Evolutionary conservation across 2,888 invertebrate species (phyloP).

Genomic region (Megaustenia siamemsis): DNA sequence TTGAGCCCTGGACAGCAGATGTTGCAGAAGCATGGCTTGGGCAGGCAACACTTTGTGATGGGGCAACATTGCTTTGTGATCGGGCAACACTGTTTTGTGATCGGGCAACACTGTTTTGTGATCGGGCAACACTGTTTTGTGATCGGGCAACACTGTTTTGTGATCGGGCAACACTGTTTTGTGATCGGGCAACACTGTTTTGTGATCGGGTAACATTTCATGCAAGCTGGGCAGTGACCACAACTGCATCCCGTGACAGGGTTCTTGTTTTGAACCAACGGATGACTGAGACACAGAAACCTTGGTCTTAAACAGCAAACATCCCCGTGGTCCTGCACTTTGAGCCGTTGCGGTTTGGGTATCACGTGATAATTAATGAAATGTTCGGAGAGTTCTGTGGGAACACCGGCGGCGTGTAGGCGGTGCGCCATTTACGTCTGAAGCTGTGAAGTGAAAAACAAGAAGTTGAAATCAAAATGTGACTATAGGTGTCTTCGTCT

Average conservation of each 20-base stretch:
- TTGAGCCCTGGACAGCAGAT: not conserved
- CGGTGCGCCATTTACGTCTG: constrained; percentile 8
- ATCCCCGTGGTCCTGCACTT: not conserved
- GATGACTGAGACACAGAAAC: not conserved
- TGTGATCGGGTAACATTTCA: not conserved
- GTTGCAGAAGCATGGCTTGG: not conserved
- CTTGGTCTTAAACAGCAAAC: not conserved
- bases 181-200: not conserved
- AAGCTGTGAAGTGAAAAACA: not conserved
- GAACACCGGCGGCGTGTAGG: constrained; percentile 20
- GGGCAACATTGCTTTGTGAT: not conserved
- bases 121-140: not conserved
- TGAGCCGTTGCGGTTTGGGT: not conserved
- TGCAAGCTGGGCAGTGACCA: not conserved
- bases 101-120: not conserved
- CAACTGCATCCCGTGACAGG: not conserved
- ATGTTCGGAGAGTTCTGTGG: constrained; percentile 32
- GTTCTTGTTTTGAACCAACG: not conserved
- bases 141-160: too few relatives aligned
- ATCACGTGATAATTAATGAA: constrained; percentile 34
- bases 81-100: not conserved
- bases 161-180: not conserved
- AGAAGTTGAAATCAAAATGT: too few relatives aligned
- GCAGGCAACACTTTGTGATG: not conserved
- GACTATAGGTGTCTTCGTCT: too few relatives aligned